A percentile compares a stretch with the other conserved stretches of the same genome.
These are phyloP conservation scores for Dasysyrphus tricinctus DNA, from an alignment of 2,888 invertebrate genomes.

Conservation along the genomic window DNA sequence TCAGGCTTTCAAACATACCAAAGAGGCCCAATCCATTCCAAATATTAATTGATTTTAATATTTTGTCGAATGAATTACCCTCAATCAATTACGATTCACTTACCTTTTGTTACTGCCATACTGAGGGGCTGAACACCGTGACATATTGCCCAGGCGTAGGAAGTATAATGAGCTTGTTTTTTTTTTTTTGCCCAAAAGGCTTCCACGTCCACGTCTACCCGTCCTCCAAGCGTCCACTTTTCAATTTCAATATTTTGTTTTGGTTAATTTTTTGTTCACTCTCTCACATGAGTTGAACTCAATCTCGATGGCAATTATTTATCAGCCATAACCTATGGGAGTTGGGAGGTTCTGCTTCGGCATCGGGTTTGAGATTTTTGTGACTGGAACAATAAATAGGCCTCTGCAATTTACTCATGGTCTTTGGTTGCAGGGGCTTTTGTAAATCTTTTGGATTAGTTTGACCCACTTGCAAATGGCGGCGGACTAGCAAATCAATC, in stretches of 20 bases:
- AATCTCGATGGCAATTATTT: constrained; percentile 12
- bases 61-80: constrained; percentile 68
- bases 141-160: constrained; percentile 36
- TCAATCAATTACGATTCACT: constrained; percentile 65
- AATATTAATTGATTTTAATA: constrained; percentile 71
- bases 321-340: background rate
- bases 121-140: constrained; percentile 17
- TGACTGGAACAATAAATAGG: constrained; percentile 31
- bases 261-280: constrained; percentile 58
- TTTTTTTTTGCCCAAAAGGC: constrained; percentile 39
- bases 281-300: constrained; percentile 20
- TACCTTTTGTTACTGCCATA: constrained; percentile 26
- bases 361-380: background rate
- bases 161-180: constrained; percentile 46
- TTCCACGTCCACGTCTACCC: constrained; percentile 3
- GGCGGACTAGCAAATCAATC: constrained; percentile 58
- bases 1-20: background rate
- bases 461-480: constrained; percentile 65
- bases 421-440: constrained; percentile 21
- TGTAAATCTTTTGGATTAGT: constrained; percentile 52
- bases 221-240: background rate
- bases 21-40: background rate
- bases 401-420: constrained; percentile 43
- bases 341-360: background rate
- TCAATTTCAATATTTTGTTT: constrained; percentile 2